Evolutionary conservation across 2,113 vertebrate species (phyloP).

Genomic region (Barbus barbus): DNA sequence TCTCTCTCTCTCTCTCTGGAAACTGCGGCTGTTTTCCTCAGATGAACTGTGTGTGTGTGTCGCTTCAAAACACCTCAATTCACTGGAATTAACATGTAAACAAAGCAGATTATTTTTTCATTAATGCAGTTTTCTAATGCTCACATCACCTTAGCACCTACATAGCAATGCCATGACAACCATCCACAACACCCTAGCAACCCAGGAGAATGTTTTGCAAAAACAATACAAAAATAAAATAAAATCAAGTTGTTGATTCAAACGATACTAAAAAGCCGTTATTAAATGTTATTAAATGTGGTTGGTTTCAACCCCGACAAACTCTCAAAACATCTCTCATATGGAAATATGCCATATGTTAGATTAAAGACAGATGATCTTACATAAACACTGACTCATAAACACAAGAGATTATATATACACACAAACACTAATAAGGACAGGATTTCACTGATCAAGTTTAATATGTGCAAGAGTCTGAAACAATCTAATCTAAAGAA

Average conservation of each 20-base stretch:
- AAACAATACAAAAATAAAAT: neutral
- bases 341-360: neutral
- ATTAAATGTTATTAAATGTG: neutral
- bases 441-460: too few species aligned
- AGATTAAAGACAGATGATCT: too few species aligned
- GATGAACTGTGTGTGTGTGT: neutral
- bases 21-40: neutral
- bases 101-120: neutral
- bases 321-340: neutral
- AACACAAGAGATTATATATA: too few species aligned
- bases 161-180: neutral
- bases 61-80: neutral
- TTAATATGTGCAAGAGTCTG: too few species aligned
- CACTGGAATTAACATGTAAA: neutral
- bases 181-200: neutral
- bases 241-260: neutral
- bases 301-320: neutral
- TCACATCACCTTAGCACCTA: neutral
- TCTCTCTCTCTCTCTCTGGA: constrained; percentile 29
- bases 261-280: neutral
- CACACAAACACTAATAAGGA: too few species aligned
- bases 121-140: neutral
- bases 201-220: neutral
- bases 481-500: too few species aligned
- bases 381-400: too few species aligned